Evolutionary conservation across 2,113 vertebrate species (phyloP), one percentile per base, ranked within the genome.

Genomic region (Neodontobutis hainanensis): DNA sequence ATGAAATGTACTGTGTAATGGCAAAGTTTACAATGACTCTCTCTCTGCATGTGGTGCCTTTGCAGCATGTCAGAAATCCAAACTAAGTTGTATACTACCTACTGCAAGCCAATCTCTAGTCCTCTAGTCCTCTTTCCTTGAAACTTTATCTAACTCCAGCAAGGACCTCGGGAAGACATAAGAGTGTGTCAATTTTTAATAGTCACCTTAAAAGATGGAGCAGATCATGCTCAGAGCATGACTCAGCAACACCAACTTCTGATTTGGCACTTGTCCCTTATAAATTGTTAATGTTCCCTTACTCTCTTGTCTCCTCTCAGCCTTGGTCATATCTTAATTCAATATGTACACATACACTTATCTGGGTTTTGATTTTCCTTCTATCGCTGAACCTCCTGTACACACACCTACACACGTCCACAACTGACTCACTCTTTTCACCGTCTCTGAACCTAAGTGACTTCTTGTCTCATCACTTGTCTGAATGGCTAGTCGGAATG

Each of bases 401-500:
- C 47, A 38, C 47, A 42, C 61, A 58, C 45, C 48, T 68, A 32
- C 52, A 73, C 67, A 52, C 52, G 43, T 43, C 59, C 44, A 58
- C 73, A n/a, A n/a, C n/a, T n/a, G n/a, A n/a, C n/a, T n/a, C n/a
- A 42, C 50, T 51, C 67, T 51, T 69, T 6, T 36, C 71, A 32
- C 45, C 69, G 77, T 65, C 55, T 32, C 57, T 16, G 40, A 65
- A 61, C 72, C 46, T 60, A 63, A 88, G 78, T 79, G 78, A 87
- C 84, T 84, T 73, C 72, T 81, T 75, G 78, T 80, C 63, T 86
- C 68, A 81, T 80, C 80, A 83, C 78, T 85, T 70, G 77, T 80
- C 81, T 79, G 71, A 80, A 61, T 73, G 78, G 70, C 68, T 63
- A 53, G 74, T 75, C 65, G 73, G 75, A 80, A 70, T 62, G 53